These are phyloP conservation scores for Entomobrya proxima DNA, from an alignment of 2,888 invertebrate genomes.

Conservation along the genomic window DNA sequence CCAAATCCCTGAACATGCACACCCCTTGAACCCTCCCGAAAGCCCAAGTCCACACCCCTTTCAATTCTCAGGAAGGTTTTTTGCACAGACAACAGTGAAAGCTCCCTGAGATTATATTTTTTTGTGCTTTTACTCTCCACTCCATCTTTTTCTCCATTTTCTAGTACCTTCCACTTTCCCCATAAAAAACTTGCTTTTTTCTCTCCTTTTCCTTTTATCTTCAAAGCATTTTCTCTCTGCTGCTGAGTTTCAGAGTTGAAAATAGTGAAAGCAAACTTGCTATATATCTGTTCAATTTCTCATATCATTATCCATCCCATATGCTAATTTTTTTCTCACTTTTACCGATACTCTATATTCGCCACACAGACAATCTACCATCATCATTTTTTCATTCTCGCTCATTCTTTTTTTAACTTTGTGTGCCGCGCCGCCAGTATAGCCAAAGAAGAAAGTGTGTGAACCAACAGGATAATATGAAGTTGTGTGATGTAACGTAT, in stretches of 20 bases:
- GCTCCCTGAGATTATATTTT: too few relatives aligned
- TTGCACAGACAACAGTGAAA: too few relatives aligned
- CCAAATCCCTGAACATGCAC: too few relatives aligned
- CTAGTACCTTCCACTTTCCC: too few relatives aligned
- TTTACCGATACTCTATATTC: neutral
- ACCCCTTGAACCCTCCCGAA: too few relatives aligned
- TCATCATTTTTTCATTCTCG: neutral
- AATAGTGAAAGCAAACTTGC: too few relatives aligned
- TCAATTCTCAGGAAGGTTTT: too few relatives aligned
- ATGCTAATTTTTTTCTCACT: slow-evolving; percentile 20
- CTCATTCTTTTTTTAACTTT: neutral
- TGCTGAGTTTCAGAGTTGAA: neutral
- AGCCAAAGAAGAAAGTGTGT: neutral
- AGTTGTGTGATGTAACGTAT: neutral
- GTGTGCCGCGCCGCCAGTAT: neutral
- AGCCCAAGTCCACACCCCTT: too few relatives aligned
- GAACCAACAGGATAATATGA: neutral
- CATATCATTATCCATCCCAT: slow-evolving; percentile 31
- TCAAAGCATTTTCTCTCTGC: neutral
- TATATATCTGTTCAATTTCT: neutral
- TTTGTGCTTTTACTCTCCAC: too few relatives aligned
- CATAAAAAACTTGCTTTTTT: too few relatives aligned
- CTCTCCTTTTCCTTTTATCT: neutral
- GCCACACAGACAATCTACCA: neutral
- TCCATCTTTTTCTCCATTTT: too few relatives aligned